Conservation (phyloP, 1,140 invertebrate species). For the Cotesia glomerata region DNA sequence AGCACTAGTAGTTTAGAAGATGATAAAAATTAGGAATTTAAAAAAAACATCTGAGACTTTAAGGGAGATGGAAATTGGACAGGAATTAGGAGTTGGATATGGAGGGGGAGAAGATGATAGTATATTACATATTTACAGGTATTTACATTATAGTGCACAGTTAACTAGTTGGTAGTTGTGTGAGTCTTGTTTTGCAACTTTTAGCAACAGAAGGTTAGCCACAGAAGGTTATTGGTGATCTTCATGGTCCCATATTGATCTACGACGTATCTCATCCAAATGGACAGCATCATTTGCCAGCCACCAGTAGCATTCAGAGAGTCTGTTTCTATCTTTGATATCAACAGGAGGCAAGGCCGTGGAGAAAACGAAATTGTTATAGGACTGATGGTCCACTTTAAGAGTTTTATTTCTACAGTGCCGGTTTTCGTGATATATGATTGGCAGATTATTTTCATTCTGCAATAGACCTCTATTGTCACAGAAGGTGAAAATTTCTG, state of each 20-base stretch:
- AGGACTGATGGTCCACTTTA: background rate
- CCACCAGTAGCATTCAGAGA: background rate
- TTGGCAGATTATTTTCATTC: background rate
- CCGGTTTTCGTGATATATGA: background rate
- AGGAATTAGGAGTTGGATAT: too few species aligned
- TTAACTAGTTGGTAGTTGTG: too few species aligned
- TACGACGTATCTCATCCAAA: background rate
- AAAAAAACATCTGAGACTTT: too few species aligned
- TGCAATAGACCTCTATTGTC: background rate
- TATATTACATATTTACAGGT: too few species aligned
- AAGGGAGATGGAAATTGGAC: too few species aligned
- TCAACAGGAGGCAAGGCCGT: background rate
- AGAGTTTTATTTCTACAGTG: background rate
- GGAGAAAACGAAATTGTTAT: background rate
- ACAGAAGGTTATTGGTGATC: too few species aligned
- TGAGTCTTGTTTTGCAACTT: too few species aligned
- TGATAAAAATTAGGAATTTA: too few species aligned
- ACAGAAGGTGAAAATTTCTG: background rate
- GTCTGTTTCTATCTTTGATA: background rate
- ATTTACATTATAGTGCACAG: too few species aligned
- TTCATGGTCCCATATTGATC: background rate
- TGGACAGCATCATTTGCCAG: background rate
- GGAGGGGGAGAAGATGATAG: too few species aligned
- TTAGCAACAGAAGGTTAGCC: too few species aligned
- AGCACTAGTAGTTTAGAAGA: too few species aligned